A percentile compares a stretch with the other conserved stretches of the same genome.
phyloP scores from a whole-genome alignment of 2,888 invertebrate genomes.

The Leucophenga montana region DNA sequence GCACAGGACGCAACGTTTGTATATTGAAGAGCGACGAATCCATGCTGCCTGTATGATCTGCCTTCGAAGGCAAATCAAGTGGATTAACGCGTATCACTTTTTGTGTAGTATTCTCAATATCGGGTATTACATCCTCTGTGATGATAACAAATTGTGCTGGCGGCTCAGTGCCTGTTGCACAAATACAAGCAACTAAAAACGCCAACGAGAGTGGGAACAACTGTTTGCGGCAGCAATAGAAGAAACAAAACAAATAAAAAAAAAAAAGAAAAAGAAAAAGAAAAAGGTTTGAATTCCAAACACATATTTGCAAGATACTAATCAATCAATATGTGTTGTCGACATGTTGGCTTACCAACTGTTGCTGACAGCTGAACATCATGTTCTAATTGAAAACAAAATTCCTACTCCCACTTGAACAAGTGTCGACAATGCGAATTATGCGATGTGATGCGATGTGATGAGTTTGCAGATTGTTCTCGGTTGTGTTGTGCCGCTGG shows the following conservation, averaged over 20 bases:
- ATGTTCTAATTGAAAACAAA: slow-evolving; percentile 39
- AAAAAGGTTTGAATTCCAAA: slow-evolving; percentile 11
- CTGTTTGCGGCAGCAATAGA: background rate
- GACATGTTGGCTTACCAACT: slow-evolving; percentile 53
- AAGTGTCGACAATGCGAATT: slow-evolving; percentile 8
- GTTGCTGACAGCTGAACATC: slow-evolving; percentile 50
- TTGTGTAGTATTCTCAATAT: slow-evolving; percentile 62
- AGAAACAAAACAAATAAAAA: slow-evolving; percentile 2
- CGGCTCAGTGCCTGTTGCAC: slow-evolving; percentile 19
- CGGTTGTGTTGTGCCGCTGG: slow-evolving; percentile 33
- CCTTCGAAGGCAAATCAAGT: slow-evolving; percentile 58
- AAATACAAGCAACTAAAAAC: background rate
- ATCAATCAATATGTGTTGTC: slow-evolving; percentile 46
- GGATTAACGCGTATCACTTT: slow-evolving; percentile 69
- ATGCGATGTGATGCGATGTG: background rate
- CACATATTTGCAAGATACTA: slow-evolving; percentile 1
- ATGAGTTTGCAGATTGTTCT: slow-evolving; percentile 32
- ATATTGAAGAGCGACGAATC: slow-evolving; percentile 68
- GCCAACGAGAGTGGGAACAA: background rate
- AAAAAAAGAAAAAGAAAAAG: background rate
- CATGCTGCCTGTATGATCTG: slow-evolving; percentile 49
- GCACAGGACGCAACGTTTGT: slow-evolving; percentile 53
- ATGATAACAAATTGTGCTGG: slow-evolving; percentile 46
- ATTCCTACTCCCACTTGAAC: slow-evolving; percentile 30
- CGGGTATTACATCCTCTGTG: slow-evolving; percentile 65